Evolutionary conservation across 2,113 vertebrate species (phyloP).

Genomic region (Corythornis madagascariensis): DNA sequence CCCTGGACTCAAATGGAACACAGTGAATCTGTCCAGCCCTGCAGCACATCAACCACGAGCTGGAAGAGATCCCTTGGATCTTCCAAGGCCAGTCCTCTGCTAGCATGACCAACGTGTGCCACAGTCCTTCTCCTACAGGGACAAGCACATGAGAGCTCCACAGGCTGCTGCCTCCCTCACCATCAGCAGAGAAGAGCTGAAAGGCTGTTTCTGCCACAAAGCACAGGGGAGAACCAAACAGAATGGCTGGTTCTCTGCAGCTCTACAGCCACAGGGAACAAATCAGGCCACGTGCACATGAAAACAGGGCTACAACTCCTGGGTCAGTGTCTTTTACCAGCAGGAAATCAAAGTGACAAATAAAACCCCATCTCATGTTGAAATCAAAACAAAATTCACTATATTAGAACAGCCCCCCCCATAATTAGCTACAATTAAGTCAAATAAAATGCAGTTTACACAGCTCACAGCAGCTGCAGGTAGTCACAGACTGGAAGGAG

Average conservation of each 20-base stretch:
- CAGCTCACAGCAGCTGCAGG: too few relatives aligned
- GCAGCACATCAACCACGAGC: neutral
- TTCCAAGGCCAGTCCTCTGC: neutral
- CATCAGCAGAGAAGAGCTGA: neutral
- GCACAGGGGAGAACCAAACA: neutral
- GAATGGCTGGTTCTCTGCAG: neutral
- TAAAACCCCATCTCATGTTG: neutral
- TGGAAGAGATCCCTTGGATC: neutral
- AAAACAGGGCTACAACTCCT: neutral
- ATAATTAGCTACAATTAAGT: neutral
- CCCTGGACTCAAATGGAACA: neutral
- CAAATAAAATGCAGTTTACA: too few relatives aligned
- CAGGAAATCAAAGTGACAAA: neutral
- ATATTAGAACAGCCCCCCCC: neutral
- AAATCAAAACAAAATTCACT: constrained; percentile 7
- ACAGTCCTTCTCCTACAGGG: too few relatives aligned
- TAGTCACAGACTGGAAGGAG: neutral
- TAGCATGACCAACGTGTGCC: fast-evolving
- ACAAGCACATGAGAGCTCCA: neutral
- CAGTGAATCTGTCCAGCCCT: neutral
- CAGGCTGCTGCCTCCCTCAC: neutral
- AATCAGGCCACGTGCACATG: neutral
- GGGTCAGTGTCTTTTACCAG: neutral
- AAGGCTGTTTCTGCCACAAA: neutral
- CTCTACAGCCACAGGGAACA: neutral